phyloP scores from a whole-genome alignment of 1,140 invertebrate species.

The Diorhabda elongata region DNA sequence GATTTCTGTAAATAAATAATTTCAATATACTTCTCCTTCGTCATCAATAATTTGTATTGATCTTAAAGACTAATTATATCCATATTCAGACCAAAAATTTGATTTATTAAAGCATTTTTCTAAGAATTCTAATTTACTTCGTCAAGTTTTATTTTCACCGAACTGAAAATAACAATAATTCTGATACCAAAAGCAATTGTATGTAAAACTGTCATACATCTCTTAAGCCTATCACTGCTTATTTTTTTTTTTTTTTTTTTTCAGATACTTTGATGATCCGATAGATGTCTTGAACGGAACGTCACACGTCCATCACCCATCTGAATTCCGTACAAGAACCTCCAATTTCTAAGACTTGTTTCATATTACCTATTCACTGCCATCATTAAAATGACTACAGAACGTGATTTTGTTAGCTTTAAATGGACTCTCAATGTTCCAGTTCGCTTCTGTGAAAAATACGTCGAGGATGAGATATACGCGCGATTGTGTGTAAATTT shows the following conservation, averaged over 20 bases:
- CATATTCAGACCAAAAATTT: too few species aligned
- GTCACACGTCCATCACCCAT: slow-evolving; percentile 11
- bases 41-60: too few species aligned
- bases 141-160: too few species aligned
- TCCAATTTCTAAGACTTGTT: slow-evolving; percentile 14
- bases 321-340: slow-evolving; percentile 8
- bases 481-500: slow-evolving; percentile 10
- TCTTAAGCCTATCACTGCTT: not conserved
- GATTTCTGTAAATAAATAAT: too few species aligned
- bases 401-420: slow-evolving; percentile 4
- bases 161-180: too few species aligned
- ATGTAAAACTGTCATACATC: not conserved
- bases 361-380: slow-evolving; percentile 13
- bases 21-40: too few species aligned
- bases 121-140: too few species aligned
- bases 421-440: slow-evolving; percentile 6
- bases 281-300: slow-evolving; percentile 5
- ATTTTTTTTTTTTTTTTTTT: slow-evolving; percentile 3
- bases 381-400: slow-evolving; percentile 12
- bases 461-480: not conserved
- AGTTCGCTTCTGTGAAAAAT: slow-evolving; percentile 1
- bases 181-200: too few species aligned
- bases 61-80: too few species aligned
- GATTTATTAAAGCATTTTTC: too few species aligned
- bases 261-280: not conserved